Base-by-base conservation (phyloP, 2,888 invertebrate species). In the Tenthredo notha region DNA sequence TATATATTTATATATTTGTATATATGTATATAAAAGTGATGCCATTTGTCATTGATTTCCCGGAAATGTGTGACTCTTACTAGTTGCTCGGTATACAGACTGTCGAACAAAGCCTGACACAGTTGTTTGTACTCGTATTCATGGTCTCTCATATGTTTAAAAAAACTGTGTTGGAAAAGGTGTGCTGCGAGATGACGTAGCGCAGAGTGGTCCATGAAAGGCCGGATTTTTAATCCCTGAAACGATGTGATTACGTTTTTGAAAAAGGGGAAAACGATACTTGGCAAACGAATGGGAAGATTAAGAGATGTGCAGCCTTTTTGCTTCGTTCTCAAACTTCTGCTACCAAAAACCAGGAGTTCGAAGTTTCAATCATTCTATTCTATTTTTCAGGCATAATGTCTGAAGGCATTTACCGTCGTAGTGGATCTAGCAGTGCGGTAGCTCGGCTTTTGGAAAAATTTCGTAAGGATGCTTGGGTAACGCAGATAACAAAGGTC, bases 391-490 rank as follows among this genome's bases (percentile, higher is more conserved):
- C 92, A 97, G 97, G 97, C 9, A 97, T 97, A 88, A 96, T 98
- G 94, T 95, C 97, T 0, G 97, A 98, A 93, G 98, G 98, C 3
- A 98, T 98, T 89, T 98, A 98, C 93, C 95, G 98, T 5, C 96
- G 97, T 84, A 97, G 97, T 25, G 98, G 98, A 29, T 96, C 97
- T 47, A 96, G 96, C 88, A 95, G 96, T 33, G 95, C 96, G 9
- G 96, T 98, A 25, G 95, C 96, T 0, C 96, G 96, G 86, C 94
- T 98, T 25, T 94, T 98, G 85, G 95, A 96, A 9, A 95, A 95
- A 78, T 98, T 98, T 92, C 95, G 97, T 4, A 95, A 96, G 87
- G 97, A 98, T 91, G 97, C 98, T 18, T 97, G 98, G 95, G 95
- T 96, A 6, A 97, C 98, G 5, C 97, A 97, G 92, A 95, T 98